Conservation (phyloP, 2,797 vertebrate species). For the Anniella stebbinsi region DNA sequence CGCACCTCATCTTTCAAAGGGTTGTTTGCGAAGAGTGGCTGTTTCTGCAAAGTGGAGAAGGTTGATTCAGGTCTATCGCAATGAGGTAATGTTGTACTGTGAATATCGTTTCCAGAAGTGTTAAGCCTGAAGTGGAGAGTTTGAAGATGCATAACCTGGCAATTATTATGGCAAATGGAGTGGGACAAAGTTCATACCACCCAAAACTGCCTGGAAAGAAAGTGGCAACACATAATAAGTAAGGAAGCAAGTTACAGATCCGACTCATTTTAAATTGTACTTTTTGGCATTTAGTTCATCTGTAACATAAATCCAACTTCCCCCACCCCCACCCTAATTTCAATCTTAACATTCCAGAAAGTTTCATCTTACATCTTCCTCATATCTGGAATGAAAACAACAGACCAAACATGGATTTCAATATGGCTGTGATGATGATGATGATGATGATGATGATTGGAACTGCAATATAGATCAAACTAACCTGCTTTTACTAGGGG, state of each 20-base stretch:
- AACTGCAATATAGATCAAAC: background rate
- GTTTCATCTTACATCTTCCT: background rate
- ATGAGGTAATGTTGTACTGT: background rate
- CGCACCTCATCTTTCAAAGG: slow-evolving; percentile 22
- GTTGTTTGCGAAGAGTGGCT: background rate
- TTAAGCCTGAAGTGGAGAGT: slow-evolving; percentile 25
- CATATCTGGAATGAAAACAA: background rate
- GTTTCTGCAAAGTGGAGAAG: background rate
- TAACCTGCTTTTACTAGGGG: too few relatives aligned
- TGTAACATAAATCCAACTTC: background rate
- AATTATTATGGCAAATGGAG: slow-evolving; percentile 49
- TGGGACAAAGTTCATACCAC: slow-evolving; percentile 60
- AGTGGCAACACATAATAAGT: slow-evolving; percentile 52
- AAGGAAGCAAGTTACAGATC: slow-evolving; percentile 55
- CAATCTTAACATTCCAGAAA: background rate
- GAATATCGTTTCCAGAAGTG: slow-evolving; percentile 32
- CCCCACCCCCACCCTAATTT: background rate
- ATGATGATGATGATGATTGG: background rate
- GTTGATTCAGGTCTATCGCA: slow-evolving; percentile 32
- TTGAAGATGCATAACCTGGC: slow-evolving; percentile 51
- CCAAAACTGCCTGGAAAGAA: slow-evolving; percentile 59
- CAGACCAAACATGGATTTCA: background rate
- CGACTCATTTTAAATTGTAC: background rate
- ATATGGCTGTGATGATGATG: background rate
- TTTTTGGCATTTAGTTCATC: background rate